Base-by-base conservation (phyloP, 2,888 invertebrate genomes). In the Pammene fasciana region DNA sequence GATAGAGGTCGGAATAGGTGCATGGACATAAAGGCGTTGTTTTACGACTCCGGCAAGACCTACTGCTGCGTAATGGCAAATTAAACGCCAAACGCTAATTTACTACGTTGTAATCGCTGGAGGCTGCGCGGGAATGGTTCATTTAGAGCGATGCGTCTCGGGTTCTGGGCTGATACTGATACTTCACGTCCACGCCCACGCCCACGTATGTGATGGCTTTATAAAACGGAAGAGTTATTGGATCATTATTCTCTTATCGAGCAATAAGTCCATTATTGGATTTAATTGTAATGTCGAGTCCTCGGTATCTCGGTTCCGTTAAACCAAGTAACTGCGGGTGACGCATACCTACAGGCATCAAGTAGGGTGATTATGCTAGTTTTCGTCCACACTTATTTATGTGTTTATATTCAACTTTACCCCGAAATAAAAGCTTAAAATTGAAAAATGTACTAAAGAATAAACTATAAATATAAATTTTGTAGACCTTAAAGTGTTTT, bases 11-110 rank as follows among this genome's bases (percentile, higher is more conserved):
- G 60, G 73, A 76, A 70, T 72, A 75, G 74, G 74, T 74, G 67
- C 73, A 72, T 75, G 73, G 74, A 74, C 76, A 74, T 74, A 76
- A 74, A 75, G 74, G 70, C 61, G 70, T 73, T 68, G 74, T 77
- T 79, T 78, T 79, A 82, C 78, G 79, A 75, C 72, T 71, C 65
- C 64, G 70, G 70, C 70, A 70, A 74, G 78, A 79, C 78, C 78
- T 70, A 82, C 82, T 82, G 80, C 81, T 79, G 82, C 76, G 78
- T 75, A 80, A 81, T 80, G 76, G 81, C 82, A 81, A 82, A 82
- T 83, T 82, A 82, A 81, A 82, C 76, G 82, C 78, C 79, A 79
- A 68, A 74, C 67, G 75, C 76, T 79, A 80, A 83, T 83, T 82
- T 82, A 82, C 75, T 77, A 77, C 74, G 68, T 67, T 74, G 72